Conservation (phyloP, 37 sponge, comb jelly and placozoan genomes). For the Cladorhizidae sp. region DNA sequence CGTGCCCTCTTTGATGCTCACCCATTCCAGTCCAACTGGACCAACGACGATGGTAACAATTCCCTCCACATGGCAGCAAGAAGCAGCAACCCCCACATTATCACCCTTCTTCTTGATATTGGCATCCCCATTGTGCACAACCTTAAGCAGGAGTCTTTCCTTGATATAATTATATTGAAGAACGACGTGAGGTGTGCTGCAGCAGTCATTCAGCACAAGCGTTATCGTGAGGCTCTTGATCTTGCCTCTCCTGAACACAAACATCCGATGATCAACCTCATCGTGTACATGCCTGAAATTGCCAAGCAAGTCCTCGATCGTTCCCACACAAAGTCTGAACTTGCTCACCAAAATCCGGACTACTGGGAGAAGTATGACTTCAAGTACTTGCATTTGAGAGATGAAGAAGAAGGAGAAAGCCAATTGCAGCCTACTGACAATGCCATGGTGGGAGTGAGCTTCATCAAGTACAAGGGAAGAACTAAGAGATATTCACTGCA, state of each 20-base stretch:
- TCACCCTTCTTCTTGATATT: slow-evolving; percentile 56
- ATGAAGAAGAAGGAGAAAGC: slow-evolving; percentile 11
- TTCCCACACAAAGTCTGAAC: slow-evolving; percentile 22
- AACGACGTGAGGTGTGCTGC: slow-evolving; percentile 39
- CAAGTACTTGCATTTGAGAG: slow-evolving; percentile 65
- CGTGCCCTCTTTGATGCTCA: slow-evolving; percentile 50
- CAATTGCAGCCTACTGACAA: background rate
- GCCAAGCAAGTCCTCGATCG: slow-evolving; percentile 81
- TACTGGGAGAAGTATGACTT: slow-evolving; percentile 81
- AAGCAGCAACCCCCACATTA: slow-evolving; percentile 53
- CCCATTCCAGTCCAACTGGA: slow-evolving; percentile 68
- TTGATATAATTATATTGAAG: slow-evolving; percentile 66
- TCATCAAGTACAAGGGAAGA: slow-evolving; percentile 33
- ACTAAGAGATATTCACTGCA: background rate
- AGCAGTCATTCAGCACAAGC: slow-evolving; percentile 55
- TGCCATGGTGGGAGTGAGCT: background rate
- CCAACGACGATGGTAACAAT: slow-evolving; percentile 55
- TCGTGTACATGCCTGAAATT: slow-evolving; percentile 70
- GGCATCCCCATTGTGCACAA: slow-evolving; percentile 65
- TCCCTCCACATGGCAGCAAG: slow-evolving; percentile 77
- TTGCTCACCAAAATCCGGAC: slow-evolving; percentile 18
- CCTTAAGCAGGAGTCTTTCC: slow-evolving; percentile 57
- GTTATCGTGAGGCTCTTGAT: slow-evolving; percentile 80
- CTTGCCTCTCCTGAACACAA: slow-evolving; percentile 49
- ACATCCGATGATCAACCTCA: slow-evolving; percentile 69